Evolutionary conservation across 2,113 vertebrate species (phyloP).

Genomic region (Uropsilus gracilis): DNA sequence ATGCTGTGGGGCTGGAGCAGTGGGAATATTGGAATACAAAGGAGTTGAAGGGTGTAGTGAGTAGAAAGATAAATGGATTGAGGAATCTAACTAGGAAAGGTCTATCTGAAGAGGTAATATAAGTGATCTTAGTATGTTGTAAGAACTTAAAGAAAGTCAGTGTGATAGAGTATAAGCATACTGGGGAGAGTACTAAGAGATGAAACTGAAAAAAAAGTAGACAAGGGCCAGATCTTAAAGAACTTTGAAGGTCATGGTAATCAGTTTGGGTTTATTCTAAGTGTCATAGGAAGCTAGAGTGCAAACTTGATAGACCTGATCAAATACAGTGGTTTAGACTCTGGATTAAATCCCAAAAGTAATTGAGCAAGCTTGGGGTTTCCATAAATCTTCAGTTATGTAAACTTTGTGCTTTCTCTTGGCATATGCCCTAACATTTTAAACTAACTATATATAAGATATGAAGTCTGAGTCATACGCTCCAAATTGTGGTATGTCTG

Average conservation of each 20-base stretch:
- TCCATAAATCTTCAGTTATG: conserved; percentile 53
- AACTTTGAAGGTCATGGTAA: not conserved
- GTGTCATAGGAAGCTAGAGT: not conserved
- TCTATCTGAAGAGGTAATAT: not conserved
- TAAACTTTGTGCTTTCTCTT: conserved; percentile 50
- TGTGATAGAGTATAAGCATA: not conserved
- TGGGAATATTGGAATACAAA: not conserved
- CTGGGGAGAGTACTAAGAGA: not conserved
- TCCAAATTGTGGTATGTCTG: conserved; percentile 48
- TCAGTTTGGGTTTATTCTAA: not conserved
- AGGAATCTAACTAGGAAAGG: not conserved
- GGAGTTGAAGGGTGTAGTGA: not conserved
- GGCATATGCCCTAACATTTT: conserved; percentile 57
- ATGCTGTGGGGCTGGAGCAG: not conserved
- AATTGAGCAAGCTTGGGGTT: conserved; percentile 50
- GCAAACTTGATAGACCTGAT: not conserved
- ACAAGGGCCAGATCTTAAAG: not conserved
- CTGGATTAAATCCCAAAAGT: not conserved
- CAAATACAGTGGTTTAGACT: conserved; percentile 51
- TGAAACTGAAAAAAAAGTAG: not conserved
- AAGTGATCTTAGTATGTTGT: not conserved
- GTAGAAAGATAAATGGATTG: not conserved
- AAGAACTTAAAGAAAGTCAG: not conserved
- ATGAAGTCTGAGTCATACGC: conserved; percentile 57
- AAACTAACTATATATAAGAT: conserved; percentile 68